Conservation (phyloP, 2,888 invertebrate genomes). For the Xestia c-nigrum region DNA sequence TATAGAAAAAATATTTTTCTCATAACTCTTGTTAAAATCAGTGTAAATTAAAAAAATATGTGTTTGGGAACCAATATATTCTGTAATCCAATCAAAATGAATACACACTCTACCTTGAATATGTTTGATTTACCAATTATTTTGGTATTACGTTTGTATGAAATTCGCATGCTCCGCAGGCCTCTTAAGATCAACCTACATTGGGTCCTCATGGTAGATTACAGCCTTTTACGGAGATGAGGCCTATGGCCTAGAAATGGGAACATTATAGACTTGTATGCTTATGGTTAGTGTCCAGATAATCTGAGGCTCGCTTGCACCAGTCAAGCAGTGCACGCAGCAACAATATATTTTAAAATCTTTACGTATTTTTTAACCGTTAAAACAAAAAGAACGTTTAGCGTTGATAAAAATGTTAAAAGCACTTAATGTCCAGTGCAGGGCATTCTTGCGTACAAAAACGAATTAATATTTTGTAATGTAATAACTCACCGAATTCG, state of each 20-base stretch:
- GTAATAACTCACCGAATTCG: conserved; percentile 79
- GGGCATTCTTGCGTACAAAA: too few species aligned
- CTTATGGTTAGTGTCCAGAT: not conserved
- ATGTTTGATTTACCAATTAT: too few species aligned
- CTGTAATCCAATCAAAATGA: too few species aligned
- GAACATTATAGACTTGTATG: not conserved
- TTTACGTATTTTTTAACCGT: not conserved
- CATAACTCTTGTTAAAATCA: too few species aligned
- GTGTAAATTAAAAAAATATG: too few species aligned
- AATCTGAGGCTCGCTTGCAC: not conserved
- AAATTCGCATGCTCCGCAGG: too few species aligned
- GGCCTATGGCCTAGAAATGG: not conserved
- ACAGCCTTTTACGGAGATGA: not conserved
- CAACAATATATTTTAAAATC: not conserved
- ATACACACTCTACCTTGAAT: too few species aligned
- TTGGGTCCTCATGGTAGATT: not conserved
- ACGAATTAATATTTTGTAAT: not conserved
- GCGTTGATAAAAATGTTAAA: not conserved
- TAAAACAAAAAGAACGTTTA: not conserved
- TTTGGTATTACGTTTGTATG: too few species aligned
- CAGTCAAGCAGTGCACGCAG: not conserved
- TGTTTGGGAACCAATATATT: too few species aligned
- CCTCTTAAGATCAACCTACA: not conserved
- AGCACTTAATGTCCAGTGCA: not conserved
- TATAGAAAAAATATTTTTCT: too few species aligned